Evolutionary conservation across 2,113 vertebrate genomes (phyloP).

Genomic region (Procapra przewalskii): DNA sequence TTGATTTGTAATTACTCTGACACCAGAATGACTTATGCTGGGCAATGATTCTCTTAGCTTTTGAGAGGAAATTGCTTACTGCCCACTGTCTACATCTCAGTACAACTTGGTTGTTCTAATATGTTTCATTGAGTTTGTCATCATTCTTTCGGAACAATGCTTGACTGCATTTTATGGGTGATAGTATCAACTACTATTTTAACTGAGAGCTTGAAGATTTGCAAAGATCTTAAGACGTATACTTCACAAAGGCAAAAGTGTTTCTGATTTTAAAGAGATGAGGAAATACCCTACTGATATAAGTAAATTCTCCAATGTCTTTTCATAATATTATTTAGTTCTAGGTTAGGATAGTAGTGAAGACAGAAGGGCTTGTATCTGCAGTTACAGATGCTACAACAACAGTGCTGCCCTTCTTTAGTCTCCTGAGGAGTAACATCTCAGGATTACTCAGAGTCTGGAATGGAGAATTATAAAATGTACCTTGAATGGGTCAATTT

Average conservation of each 20-base stretch:
- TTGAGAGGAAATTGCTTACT: not conserved
- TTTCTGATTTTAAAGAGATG: not conserved
- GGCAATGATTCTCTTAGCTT: not conserved
- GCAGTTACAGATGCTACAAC: not conserved
- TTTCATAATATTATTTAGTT: not conserved
- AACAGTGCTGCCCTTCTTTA: not conserved
- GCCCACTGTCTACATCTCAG: not conserved
- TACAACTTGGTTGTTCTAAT: not conserved
- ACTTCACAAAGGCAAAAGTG: not conserved
- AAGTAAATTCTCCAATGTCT: not conserved
- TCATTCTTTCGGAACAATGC: not conserved
- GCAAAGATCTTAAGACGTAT: not conserved
- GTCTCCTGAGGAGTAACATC: not conserved
- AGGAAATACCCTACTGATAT: accelerated
- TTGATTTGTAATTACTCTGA: not conserved
- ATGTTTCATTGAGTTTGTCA: not conserved
- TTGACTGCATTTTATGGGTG: not conserved
- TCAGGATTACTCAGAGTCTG: not conserved
- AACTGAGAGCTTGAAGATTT: not conserved
- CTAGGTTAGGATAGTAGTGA: not conserved
- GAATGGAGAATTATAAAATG: not conserved
- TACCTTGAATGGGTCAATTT: not conserved
- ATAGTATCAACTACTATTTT: not conserved
- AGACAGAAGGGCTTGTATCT: not conserved
- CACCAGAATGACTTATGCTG: not conserved